These are phyloP conservation scores for Heliornis fulica DNA, from an alignment of 2,113 vertebrate genomes.

Conservation along the genomic window DNA sequence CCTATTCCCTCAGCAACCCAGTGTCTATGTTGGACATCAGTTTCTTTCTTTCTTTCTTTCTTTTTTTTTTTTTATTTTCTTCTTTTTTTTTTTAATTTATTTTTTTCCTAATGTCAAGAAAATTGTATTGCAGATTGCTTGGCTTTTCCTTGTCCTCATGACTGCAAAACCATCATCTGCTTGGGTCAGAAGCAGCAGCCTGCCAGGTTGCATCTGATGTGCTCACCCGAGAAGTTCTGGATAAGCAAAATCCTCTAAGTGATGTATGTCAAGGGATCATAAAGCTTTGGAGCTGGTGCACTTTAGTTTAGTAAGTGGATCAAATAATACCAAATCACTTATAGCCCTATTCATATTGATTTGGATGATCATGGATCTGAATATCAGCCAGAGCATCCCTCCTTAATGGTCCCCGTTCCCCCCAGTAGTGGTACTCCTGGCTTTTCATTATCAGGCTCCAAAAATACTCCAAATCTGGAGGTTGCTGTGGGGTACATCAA, in stretches of 20 bases:
- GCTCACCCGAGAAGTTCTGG: neutral
- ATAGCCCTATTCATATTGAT: neutral
- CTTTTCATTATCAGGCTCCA: neutral
- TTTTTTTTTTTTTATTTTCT: neutral
- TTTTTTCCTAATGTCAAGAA: neutral
- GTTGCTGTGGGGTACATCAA: neutral
- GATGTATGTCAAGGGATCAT: neutral
- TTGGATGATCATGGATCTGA: neutral
- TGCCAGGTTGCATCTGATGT: neutral
- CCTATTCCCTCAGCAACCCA: neutral
- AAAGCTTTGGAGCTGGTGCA: neutral
- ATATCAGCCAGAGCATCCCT: neutral
- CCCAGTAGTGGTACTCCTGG: rapidly evolving
- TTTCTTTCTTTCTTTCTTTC: neutral
- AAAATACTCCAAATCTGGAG: neutral
- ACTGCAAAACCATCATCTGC: neutral
- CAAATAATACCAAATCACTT: neutral
- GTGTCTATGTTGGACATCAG: neutral
- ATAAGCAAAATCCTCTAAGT: neutral
- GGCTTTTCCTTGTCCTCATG: neutral
- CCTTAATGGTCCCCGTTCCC: rapidly evolving
- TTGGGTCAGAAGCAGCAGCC: neutral
- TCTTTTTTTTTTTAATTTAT: neutral
- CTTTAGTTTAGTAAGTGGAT: neutral
- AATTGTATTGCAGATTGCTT: neutral